These are phyloP conservation scores for Gnathonemus echidnorhynchus DNA, from an alignment of 2,113 vertebrate species.

Conservation along the genomic window DNA sequence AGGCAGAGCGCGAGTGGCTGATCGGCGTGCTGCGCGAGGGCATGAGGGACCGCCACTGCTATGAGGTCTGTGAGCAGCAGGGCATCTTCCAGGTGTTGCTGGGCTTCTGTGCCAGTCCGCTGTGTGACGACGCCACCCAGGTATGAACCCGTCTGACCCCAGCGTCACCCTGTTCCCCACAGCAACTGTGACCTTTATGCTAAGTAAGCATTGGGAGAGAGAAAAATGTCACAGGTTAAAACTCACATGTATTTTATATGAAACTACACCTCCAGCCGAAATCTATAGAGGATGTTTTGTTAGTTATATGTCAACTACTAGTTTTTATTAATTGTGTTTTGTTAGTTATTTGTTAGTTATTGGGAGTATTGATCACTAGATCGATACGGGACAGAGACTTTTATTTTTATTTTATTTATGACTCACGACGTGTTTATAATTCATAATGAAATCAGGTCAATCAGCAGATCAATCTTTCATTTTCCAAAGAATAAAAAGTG, in stretches of 20 bases:
- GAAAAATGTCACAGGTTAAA: background rate
- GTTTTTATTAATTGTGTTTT: background rate
- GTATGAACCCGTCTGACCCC: constrained; percentile 43
- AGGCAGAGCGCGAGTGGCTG: constrained; percentile 77
- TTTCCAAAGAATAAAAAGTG: background rate
- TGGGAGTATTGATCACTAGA: background rate
- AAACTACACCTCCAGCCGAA: background rate
- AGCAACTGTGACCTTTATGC: background rate
- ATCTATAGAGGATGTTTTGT: background rate
- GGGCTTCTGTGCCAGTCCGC: constrained; percentile 72
- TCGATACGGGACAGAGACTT: background rate
- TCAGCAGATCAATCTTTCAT: background rate
- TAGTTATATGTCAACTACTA: background rate
- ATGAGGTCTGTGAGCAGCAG: constrained; percentile 72
- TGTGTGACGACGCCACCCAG: constrained; percentile 70
- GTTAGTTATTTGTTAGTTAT: background rate
- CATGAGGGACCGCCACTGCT: constrained; percentile 72
- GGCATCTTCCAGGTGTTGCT: constrained; percentile 75
- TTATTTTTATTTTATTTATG: background rate
- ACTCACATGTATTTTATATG: background rate
- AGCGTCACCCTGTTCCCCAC: background rate
- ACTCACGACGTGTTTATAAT: background rate
- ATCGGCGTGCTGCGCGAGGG: constrained; percentile 73
- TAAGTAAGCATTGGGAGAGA: background rate
- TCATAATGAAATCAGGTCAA: background rate